phyloP scores from a whole-genome alignment of 2,888 invertebrate genomes.

The Cremastinae sp. region DNA sequence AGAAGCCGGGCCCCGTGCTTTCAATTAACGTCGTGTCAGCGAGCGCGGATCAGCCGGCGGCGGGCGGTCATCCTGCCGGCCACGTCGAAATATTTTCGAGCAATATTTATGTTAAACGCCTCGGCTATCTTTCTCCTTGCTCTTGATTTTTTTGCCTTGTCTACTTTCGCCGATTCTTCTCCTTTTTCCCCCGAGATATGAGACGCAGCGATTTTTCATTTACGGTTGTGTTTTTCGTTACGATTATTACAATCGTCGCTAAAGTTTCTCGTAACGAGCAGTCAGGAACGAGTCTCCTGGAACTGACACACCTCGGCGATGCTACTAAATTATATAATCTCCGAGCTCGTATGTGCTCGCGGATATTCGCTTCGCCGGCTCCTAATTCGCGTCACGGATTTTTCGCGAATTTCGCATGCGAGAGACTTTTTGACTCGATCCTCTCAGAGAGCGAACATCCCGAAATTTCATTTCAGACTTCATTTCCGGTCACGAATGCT shows the following conservation, averaged over 20 bases:
- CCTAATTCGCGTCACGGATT: slow-evolving; percentile 42
- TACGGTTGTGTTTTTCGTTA: background rate
- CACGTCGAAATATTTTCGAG: slow-evolving; percentile 74
- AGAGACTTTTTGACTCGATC: background rate
- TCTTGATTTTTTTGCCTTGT: slow-evolving; percentile 29
- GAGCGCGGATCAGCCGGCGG: slow-evolving; percentile 71
- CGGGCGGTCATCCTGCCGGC: slow-evolving; percentile 63
- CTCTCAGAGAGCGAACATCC: background rate
- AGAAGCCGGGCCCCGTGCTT: slow-evolving; percentile 66
- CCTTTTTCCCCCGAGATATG: slow-evolving; percentile 28
- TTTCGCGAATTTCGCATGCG: slow-evolving; percentile 27
- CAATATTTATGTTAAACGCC: slow-evolving; percentile 75
- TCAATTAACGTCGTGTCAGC: slow-evolving; percentile 76
- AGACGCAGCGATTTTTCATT: slow-evolving; percentile 31
- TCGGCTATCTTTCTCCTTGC: slow-evolving; percentile 51
- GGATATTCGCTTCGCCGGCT: slow-evolving; percentile 56
- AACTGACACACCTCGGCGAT: slow-evolving; percentile 43
- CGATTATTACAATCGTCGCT: slow-evolving; percentile 20
- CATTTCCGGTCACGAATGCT: slow-evolving; percentile 52
- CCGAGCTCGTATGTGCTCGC: slow-evolving; percentile 21
- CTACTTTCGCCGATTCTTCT: slow-evolving; percentile 36
- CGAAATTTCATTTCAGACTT: slow-evolving; percentile 24
- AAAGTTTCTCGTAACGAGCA: too few species aligned
- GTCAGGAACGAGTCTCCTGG: slow-evolving; percentile 40
- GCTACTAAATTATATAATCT: slow-evolving; percentile 42